Evolutionary conservation across 2,113 vertebrate species (phyloP), one percentile per base, ranked within the genome.

Genomic region (Camelus dromedarius): DNA sequence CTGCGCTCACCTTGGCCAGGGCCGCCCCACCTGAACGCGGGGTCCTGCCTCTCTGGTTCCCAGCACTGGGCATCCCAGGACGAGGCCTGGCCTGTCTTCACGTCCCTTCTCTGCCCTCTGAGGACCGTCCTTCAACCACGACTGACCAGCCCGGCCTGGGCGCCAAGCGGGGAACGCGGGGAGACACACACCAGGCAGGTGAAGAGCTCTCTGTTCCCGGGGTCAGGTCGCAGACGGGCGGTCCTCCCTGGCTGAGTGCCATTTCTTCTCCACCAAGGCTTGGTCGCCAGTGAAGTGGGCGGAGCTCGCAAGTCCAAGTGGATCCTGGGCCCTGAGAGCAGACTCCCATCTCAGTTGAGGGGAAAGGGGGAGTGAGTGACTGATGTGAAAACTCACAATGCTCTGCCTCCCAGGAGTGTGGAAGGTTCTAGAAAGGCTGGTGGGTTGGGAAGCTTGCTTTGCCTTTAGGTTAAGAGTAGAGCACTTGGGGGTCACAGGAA

Each of bases 221-320:
- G 96, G 91, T 95, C 38, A 7, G 94, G 19, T 28, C 50, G 15
- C 42, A 97, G 76, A 0, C 93, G 79, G 97, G 96, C 88, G 48
- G 87, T 28, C 90, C 96, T 96, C 91, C 72, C 72, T 95, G 91
- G 89, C 95, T 5, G 28, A 0, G 70, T 92, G 79, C n/a, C 4
- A 0, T 9, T 79, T 58, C 12, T 42, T 42, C 8, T 26, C 13
- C 35, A 11, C 93, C 83, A 77, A 96, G 97, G 85, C 87, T 77
- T 97, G n/a, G 96, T 85, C 91, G 96, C 91, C 72, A 95, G 93
- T 94, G 87, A 96, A 84, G 90, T 28, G 38, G 75, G 94, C 97
- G 97, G 97, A 94, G 96, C 92, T 22, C 93, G 93, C 97, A 97
- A 70, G 96, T 98, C 38, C 38, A 42, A 42, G 38, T 42, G 38